These are phyloP conservation scores for Caenorhabditis sulstoni DNA, from an alignment of 2,888 invertebrate species.

Conservation along the genomic window DNA sequence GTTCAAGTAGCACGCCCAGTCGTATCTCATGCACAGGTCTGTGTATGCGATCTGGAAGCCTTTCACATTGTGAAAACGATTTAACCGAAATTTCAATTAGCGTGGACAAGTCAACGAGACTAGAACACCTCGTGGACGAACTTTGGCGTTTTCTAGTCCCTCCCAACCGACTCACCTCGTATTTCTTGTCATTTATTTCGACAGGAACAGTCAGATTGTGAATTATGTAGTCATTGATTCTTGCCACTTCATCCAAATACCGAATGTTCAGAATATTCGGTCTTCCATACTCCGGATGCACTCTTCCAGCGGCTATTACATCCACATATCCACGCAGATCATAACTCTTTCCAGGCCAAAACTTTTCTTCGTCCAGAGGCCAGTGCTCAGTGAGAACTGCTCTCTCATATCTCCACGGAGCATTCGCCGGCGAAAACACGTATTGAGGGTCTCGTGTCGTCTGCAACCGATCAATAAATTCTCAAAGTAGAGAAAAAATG, in stretches of 20 bases:
- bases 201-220: slow-evolving; percentile 78
- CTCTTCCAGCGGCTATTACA: slow-evolving; percentile 76
- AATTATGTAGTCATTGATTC: slow-evolving; percentile 78
- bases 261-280: slow-evolving; percentile 75
- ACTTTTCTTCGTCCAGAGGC: slow-evolving; percentile 79
- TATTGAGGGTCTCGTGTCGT: slow-evolving; percentile 79
- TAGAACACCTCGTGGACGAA: too few relatives aligned
- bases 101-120: too few relatives aligned
- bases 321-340: slow-evolving; percentile 79
- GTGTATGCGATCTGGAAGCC: slow-evolving; percentile 86
- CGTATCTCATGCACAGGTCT: slow-evolving; percentile 86
- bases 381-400: slow-evolving; percentile 77
- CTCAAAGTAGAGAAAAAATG: slow-evolving; percentile 18
- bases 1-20: slow-evolving; percentile 79
- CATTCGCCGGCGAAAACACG: slow-evolving; percentile 79
- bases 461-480: slow-evolving; percentile 53
- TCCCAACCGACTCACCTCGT: slow-evolving; percentile 62
- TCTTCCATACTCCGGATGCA: slow-evolving; percentile 71
- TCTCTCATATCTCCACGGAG: slow-evolving; percentile 78
- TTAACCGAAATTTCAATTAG: too few relatives aligned
- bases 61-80: too few relatives aligned
- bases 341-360: slow-evolving; percentile 79
- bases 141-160: too few relatives aligned
- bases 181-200: slow-evolving; percentile 68
- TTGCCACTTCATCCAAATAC: slow-evolving; percentile 77